Evolutionary conservation across 2,797 vertebrate species (phyloP), one percentile per base, ranked within the genome.

Genomic region (Enteromius fasciolatus): DNA sequence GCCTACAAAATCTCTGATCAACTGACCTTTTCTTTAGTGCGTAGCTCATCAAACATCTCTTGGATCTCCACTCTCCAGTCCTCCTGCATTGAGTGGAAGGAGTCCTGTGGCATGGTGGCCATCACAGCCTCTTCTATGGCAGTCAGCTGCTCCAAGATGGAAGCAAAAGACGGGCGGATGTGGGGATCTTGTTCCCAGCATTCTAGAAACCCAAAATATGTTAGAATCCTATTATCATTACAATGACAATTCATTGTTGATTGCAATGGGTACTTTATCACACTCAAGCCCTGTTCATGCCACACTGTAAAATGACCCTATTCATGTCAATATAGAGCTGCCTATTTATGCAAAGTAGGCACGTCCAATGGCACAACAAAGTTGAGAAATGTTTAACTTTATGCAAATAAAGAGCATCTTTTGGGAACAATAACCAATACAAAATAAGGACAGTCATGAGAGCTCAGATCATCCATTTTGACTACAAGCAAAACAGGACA

Each of bases 41-140:
- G 95, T 84, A 98, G 88, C 89, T 99, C 98, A 81, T 97, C 95
- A 81, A 99, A 99, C 97, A 99, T 99, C 84, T 98, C 96, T 89
- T 98, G 97, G 89, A 99, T 98, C 92, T 99, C 98, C 90, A 98
- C 90, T 25, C 97, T 97, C 98, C 98, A 99, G 93, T 99, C 96
- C 52, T 99, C 97, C 95, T 99, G 98, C 98, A 99, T 98, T 87
- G 97, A 98, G 91, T 99, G 97, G 86, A 99, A 98, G 70, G 98
- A 99, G 79, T 98, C 97, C 90, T 96, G 97, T 28, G 97, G 98
- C 97, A 99, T 97, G 77, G 97, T 97, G 69, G 96, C 96, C 95
- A 96, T 95, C 87, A 98, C 96, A 0, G 95, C 96, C 91, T 94
- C 96, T 89, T 99, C 97, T 18, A 98, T 96, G 85, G 96, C 97